These are phyloP conservation scores for Neotoma lepida DNA, from an alignment of 2,113 vertebrate genomes.

Conservation along the genomic window DNA sequence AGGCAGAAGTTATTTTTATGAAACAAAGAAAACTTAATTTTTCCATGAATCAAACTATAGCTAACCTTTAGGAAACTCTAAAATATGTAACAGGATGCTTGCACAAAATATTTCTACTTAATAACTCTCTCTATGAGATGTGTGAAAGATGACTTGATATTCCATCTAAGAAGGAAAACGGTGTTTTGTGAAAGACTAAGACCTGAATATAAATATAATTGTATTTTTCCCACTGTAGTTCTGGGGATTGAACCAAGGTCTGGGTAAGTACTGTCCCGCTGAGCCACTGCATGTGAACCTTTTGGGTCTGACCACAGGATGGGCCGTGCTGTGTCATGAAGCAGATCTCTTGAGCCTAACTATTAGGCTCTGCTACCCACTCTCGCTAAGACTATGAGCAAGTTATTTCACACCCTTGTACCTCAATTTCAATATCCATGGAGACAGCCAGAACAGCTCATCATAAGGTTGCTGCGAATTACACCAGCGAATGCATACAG, in stretches of 20 bases:
- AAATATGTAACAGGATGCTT: neutral
- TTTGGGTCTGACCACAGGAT: neutral
- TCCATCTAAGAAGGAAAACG: neutral
- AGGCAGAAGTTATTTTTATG: conserved; percentile 22
- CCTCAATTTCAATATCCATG: neutral
- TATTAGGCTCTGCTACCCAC: neutral
- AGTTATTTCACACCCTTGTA: neutral
- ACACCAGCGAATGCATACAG: neutral
- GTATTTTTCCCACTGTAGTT: neutral
- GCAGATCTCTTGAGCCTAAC: neutral
- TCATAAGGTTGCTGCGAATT: neutral
- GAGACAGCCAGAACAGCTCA: neutral
- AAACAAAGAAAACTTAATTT: conserved; percentile 8
- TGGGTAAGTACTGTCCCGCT: neutral
- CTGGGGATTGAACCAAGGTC: neutral
- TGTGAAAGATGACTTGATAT: conserved; percentile 1
- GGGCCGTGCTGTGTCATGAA: no score
- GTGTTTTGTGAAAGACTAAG: neutral
- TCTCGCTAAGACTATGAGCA: neutral
- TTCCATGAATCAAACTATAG: neutral
- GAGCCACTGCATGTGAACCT: neutral
- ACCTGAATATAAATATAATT: neutral
- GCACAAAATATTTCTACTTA: neutral
- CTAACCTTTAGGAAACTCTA: neutral
- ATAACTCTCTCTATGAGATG: conserved; percentile 26